Evolutionary conservation across 2,888 invertebrate genomes (phyloP).

Genomic region (Phragmatobia fuliginosa): DNA sequence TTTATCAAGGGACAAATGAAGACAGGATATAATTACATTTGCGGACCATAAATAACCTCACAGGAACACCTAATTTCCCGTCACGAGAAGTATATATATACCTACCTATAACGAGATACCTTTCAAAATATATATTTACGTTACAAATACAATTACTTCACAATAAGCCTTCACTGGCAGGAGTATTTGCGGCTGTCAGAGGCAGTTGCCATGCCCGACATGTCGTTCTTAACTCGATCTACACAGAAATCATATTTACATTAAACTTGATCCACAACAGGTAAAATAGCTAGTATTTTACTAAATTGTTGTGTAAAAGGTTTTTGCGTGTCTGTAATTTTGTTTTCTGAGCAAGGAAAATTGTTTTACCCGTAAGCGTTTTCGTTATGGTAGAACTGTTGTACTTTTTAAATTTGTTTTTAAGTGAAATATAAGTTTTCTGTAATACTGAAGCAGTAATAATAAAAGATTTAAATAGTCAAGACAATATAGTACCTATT

Average conservation of each 20-base stretch:
- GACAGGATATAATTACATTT: background rate
- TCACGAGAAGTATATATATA: background rate
- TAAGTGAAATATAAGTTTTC: background rate
- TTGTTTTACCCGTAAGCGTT: background rate
- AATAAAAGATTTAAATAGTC: background rate
- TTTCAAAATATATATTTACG: conserved; percentile 48
- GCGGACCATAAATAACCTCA: background rate
- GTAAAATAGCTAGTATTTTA: background rate
- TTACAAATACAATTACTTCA: conserved; percentile 64
- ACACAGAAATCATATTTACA: conserved; percentile 5
- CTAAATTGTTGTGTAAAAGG: background rate
- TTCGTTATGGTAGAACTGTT: background rate
- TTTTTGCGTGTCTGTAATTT: conserved; percentile 2
- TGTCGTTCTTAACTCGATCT: conserved; percentile 30
- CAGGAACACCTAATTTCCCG: background rate
- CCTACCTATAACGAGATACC: background rate
- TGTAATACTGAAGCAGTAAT: background rate
- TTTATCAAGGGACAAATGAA: background rate
- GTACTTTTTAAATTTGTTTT: background rate
- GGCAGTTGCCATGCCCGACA: conserved; percentile 31
- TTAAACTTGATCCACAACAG: conserved; percentile 5
- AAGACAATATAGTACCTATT: too few species aligned
- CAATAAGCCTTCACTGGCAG: conserved; percentile 57
- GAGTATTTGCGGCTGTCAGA: conserved; percentile 31
- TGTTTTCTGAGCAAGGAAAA: conserved; percentile 3